Percentiles rank a stretch among this genome's conserved stretches.
Conservation (phyloP, 2,113 vertebrate genomes). For the Pedetes capensis region DNA sequence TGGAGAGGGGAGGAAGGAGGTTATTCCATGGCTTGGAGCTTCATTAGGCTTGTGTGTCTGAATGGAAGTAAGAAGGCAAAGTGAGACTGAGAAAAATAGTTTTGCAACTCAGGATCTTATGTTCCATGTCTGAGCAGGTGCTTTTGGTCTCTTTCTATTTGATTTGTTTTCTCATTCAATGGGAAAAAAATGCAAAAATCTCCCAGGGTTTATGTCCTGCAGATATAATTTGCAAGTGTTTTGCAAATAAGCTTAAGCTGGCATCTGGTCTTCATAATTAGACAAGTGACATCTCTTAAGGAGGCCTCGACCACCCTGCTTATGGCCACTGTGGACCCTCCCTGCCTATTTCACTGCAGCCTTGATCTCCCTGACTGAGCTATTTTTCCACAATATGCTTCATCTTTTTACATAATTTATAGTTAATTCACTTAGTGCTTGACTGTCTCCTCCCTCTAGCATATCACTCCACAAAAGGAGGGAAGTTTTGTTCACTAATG, state of each 20-base stretch:
- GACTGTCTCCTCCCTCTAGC: no score
- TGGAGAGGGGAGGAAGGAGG: not conserved
- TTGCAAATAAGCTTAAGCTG: slow-evolving; percentile 2
- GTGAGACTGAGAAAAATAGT: not conserved
- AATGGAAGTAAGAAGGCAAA: not conserved
- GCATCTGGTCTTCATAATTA: not conserved
- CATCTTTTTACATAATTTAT: not conserved
- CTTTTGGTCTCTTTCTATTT: not conserved
- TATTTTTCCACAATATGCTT: not conserved
- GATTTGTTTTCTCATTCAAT: slow-evolving; percentile 9
- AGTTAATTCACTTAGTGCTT: no score
- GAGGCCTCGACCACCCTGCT: not conserved
- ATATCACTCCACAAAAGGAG: no score
- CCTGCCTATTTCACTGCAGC: not conserved
- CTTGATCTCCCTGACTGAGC: not conserved
- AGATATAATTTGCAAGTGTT: not conserved
- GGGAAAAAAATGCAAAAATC: not conserved
- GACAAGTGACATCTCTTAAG: not conserved
- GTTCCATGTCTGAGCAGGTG: not conserved
- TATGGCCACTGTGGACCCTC: accelerated
- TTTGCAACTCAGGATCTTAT: not conserved
- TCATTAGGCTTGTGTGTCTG: not conserved
- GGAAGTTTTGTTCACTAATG: no score
- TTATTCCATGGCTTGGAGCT: not conserved
- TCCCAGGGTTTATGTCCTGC: not conserved